Conservation (phyloP, 2,888 invertebrate genomes). For the Latheticus oryzae region DNA sequence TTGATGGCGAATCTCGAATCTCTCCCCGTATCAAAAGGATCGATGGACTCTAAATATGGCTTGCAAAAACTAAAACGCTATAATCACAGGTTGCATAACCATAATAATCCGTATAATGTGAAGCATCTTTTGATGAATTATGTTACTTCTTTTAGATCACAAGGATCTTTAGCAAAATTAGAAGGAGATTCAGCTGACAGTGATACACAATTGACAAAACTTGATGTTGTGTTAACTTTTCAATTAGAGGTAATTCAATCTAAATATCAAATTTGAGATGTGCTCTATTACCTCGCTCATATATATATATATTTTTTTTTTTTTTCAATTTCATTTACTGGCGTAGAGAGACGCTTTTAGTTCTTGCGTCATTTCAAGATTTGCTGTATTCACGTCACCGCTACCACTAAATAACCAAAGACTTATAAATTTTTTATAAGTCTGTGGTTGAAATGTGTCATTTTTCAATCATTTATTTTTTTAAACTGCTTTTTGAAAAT, state of each 20-base stretch:
- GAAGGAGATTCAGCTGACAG: conserved; percentile 96
- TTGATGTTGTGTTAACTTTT: conserved; percentile 97
- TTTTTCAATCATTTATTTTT: conserved; percentile 25
- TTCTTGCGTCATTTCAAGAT: conserved; percentile 24
- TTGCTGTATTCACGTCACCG: too few species aligned
- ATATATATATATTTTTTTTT: conserved; percentile 18
- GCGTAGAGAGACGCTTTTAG: conserved; percentile 26
- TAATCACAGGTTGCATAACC: conserved; percentile 89
- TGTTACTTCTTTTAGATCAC: conserved; percentile 77
- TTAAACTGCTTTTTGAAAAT: neutral
- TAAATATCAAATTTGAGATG: conserved; percentile 8
- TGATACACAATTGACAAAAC: conserved; percentile 95
- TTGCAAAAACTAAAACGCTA: conserved; percentile 98
- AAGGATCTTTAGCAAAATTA: conserved; percentile 91
- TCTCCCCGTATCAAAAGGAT: conserved; percentile 97
- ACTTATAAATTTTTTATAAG: too few species aligned
- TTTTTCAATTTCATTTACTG: conserved; percentile 27
- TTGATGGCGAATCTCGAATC: conserved; percentile 99
- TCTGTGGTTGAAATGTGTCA: too few species aligned
- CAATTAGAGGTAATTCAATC: conserved; percentile 84
- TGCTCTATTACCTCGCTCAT: conserved; percentile 10
- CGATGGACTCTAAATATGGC: conserved; percentile 97
- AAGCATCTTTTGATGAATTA: conserved; percentile 67
- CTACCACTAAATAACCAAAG: too few species aligned
- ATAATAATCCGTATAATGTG: conserved; percentile 67